These are phyloP conservation scores for Anastrepha obliqua DNA, from an alignment of 1,140 invertebrate genomes.

Conservation along the genomic window DNA sequence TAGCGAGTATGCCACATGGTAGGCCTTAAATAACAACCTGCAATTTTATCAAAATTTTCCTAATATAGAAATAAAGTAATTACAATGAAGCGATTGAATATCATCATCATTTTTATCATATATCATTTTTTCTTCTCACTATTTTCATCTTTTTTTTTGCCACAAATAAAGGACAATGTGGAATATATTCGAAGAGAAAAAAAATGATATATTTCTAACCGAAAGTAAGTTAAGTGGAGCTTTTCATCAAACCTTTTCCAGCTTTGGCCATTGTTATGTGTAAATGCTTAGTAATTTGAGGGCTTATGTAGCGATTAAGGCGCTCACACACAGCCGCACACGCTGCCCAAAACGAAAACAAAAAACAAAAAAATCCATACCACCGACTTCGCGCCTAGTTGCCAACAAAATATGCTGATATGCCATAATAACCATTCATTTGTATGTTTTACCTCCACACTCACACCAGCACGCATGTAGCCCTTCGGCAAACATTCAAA, in stretches of 20 bases:
- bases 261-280: not conserved
- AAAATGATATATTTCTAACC: not conserved
- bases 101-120: no score
- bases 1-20: no score
- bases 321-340: not conserved
- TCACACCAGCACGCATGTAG: not conserved
- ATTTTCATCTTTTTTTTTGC: no score
- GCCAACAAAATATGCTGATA: not conserved
- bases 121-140: no score
- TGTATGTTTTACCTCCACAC: not conserved
- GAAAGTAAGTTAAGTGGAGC: constrained; percentile 17
- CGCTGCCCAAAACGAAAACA: not conserved
- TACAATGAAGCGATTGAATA: no score
- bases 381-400: not conserved
- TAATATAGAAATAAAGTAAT: no score
- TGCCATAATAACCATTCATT: not conserved
- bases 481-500: constrained; percentile 6
- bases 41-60: no score
- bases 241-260: constrained; percentile 33
- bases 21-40: no score
- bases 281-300: constrained; percentile 35
- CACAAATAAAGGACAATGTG: no score
- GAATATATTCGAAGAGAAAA: no score
- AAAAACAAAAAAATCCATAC: not conserved
- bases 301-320: constrained; percentile 28